Conservation (phyloP, 2,888 invertebrate genomes). For the Orthosia incerta region DNA sequence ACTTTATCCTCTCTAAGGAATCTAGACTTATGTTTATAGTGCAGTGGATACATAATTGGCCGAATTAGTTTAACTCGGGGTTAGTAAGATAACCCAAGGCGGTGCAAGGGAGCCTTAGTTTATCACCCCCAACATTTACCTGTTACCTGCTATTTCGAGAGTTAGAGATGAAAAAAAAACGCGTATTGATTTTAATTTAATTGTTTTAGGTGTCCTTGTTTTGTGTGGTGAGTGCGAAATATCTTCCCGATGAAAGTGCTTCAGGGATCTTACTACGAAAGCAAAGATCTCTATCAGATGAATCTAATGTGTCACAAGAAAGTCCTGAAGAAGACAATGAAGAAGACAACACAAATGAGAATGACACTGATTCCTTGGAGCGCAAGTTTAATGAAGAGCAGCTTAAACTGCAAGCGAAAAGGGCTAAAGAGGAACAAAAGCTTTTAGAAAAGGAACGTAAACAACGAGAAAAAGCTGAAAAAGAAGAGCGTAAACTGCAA, state of each 20-base stretch:
- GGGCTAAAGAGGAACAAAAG: constrained; percentile 68
- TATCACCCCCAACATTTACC: not conserved
- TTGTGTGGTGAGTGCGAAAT: constrained; percentile 85
- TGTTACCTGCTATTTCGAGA: not conserved
- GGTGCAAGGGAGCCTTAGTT: too few relatives aligned
- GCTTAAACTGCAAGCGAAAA: constrained; percentile 71
- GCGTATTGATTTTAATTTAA: not conserved
- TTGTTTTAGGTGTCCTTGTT: constrained; percentile 83
- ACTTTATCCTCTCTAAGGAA: not conserved
- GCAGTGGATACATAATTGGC: not conserved
- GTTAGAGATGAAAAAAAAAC: not conserved
- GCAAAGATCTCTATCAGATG: constrained; percentile 75
- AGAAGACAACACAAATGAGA: constrained; percentile 66
- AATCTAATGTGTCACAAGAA: constrained; percentile 74
- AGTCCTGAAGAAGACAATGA: constrained; percentile 70
- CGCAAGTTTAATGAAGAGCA: constrained; percentile 67
- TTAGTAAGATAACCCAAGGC: too few relatives aligned
- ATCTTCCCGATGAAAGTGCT: constrained; percentile 82
- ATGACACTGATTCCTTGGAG: constrained; percentile 62
- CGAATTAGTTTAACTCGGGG: too few relatives aligned
- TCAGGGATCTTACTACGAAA: constrained; percentile 72
- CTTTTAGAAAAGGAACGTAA: constrained; percentile 68
- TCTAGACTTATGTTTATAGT: not conserved
- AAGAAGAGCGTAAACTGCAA: constrained; percentile 70
- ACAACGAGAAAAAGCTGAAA: constrained; percentile 63